A percentile compares a stretch with the other conserved stretches of the same genome.
phyloP scores from a whole-genome alignment of 2,888 invertebrate species.

The Camponotus fellah region DNA sequence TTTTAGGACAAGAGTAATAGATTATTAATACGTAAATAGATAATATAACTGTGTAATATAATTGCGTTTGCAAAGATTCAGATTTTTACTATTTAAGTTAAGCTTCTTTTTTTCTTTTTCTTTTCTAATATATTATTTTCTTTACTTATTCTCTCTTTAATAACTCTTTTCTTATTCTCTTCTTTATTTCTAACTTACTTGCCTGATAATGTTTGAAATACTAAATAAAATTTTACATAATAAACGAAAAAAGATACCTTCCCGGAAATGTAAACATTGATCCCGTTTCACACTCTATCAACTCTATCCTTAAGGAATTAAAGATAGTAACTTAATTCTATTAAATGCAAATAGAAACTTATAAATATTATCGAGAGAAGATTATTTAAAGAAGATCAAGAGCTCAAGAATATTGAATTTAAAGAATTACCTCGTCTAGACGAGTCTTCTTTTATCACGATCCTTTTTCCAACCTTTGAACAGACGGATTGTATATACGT shows the following conservation, averaged over 20 bases:
- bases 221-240: background rate
- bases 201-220: background rate
- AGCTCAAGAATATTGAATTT: background rate
- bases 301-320: background rate
- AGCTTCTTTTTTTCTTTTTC: background rate
- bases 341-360: background rate
- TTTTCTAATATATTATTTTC: background rate
- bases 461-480: background rate
- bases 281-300: background rate
- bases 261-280: background rate
- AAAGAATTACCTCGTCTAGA: background rate
- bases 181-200: background rate
- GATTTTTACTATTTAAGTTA: background rate
- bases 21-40: conserved; percentile 1
- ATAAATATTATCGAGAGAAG: background rate
- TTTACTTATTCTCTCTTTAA: too few relatives aligned
- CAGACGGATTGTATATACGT: conserved; percentile 19
- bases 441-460: background rate
- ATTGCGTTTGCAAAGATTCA: background rate
- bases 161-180: too few relatives aligned
- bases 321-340: background rate
- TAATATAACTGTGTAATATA: background rate
- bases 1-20: background rate
- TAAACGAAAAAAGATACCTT: background rate
- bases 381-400: background rate